Conservation (phyloP, 1,140 invertebrate species). For the Lepidurus packardi region DNA sequence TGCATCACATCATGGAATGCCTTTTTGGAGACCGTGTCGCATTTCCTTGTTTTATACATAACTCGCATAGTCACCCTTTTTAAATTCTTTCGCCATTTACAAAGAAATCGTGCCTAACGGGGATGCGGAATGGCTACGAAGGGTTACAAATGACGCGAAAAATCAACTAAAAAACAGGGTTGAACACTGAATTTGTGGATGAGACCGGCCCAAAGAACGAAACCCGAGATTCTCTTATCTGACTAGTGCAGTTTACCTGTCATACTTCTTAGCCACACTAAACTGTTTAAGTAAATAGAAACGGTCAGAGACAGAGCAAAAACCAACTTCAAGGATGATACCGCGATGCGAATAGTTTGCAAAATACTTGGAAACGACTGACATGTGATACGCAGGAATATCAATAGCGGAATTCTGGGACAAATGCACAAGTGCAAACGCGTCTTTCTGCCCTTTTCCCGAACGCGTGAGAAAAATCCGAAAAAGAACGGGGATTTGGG, state of each 20-base stretch:
- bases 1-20: slow-evolving; percentile 14
- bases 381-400: background rate
- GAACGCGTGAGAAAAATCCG: background rate
- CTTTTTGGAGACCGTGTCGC: background rate
- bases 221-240: slow-evolving; percentile 15
- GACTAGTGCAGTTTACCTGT: slow-evolving; percentile 21
- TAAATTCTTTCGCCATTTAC: background rate
- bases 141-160: background rate
- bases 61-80: background rate
- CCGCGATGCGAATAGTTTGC: background rate
- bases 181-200: background rate
- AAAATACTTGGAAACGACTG: background rate
- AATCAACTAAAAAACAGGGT: background rate
- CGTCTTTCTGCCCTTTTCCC: background rate
- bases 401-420: slow-evolving; percentile 12
- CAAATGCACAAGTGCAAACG: background rate
- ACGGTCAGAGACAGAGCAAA: slow-evolving; percentile 15
- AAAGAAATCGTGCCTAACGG: background rate
- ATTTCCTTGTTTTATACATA: background rate
- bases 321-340: background rate
- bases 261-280: background rate
- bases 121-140: background rate
- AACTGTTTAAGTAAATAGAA: slow-evolving; percentile 8
- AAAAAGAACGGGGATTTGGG: background rate
- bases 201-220: background rate